Conservation (phyloP, 2,888 invertebrate species). For the Campaea margaritaria region DNA sequence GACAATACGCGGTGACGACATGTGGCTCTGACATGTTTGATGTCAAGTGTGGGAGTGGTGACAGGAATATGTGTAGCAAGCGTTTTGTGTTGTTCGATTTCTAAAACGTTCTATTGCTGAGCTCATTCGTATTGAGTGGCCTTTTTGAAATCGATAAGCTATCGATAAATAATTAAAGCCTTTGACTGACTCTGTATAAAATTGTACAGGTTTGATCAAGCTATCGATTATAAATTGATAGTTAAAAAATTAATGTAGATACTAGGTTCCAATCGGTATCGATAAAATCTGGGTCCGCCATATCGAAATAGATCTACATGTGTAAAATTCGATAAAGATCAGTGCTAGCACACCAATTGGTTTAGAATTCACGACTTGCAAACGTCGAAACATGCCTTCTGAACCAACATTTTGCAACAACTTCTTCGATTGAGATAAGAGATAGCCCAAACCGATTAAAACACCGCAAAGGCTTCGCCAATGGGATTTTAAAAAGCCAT, state of each 20-base stretch:
- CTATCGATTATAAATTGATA: too few species aligned
- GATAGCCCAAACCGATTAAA: constrained; percentile 28
- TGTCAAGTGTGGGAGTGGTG: constrained; percentile 27
- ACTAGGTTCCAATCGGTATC: too few species aligned
- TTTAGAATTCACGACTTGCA: neutral
- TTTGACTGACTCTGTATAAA: too few species aligned
- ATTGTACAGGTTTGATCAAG: too few species aligned
- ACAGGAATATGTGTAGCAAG: constrained; percentile 12
- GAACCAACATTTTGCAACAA: neutral
- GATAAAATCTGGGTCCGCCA: too few species aligned
- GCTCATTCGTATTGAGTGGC: too few species aligned
- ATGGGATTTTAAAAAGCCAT: constrained; percentile 60
- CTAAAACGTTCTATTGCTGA: neutral
- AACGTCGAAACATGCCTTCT: neutral
- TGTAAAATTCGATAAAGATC: too few species aligned
- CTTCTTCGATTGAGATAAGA: constrained; percentile 10
- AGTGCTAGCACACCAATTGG: too few species aligned
- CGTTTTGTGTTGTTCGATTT: neutral
- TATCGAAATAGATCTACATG: too few species aligned
- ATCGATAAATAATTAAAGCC: too few species aligned
- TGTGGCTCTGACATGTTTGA: constrained; percentile 37
- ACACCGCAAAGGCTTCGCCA: constrained; percentile 52
- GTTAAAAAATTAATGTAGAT: too few species aligned
- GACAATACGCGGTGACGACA: constrained; percentile 40
- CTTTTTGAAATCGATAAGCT: too few species aligned